Base-by-base conservation (phyloP, 2,797 vertebrate genomes). In the Leptoclinus maculatus region DNA sequence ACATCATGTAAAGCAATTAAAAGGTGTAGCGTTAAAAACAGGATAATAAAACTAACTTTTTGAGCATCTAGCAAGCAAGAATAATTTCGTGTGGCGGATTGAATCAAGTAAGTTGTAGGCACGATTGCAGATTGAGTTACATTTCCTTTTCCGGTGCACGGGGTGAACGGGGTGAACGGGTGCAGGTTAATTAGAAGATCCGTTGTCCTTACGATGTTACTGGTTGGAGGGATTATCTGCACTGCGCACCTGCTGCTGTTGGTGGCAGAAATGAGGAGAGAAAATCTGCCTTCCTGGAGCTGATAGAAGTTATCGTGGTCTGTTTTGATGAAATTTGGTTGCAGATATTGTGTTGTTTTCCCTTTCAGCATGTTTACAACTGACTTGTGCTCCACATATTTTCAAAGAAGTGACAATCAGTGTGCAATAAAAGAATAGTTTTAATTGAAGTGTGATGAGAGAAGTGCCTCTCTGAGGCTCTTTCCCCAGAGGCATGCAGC, bases 221-320 rank as follows among this genome's bases (percentile, higher is more conserved):
- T 80, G 79, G 78, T 80, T 23, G 32, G 17, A 63, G 76, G 85
- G 88, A 89, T 92, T 90, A 92, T 91, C 88, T 88, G 78, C 66
- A 25, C 56, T 25, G 69, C 83, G 86, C 89, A 90, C 91, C 90
- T 91, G 90, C 88, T 84, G 81, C 66, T 25, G n/a, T 14, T 49
- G 71, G 74, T 76, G 5, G 32, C 58, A 73, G 74, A 83, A 80
- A 62, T 75, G 54, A 59, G 59, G 29, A 63, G 76, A 80, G 67
- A 82, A 76, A 80, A 88, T 89, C 83, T 74, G 70, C 54, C 69
- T 47, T 54, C n/a, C 14, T 59, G 54, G 72, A 82, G 71, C 62
- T 38, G 58, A 66, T 32, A 13, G 12, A 34, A 38, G 21, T 58
- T 23, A 21, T 29, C 39, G 29, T 66, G 54, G 7, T 53, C 56